These are phyloP conservation scores for Onychomys leucogaster DNA, from an alignment of 2,797 vertebrate species.

Conservation along the genomic window DNA sequence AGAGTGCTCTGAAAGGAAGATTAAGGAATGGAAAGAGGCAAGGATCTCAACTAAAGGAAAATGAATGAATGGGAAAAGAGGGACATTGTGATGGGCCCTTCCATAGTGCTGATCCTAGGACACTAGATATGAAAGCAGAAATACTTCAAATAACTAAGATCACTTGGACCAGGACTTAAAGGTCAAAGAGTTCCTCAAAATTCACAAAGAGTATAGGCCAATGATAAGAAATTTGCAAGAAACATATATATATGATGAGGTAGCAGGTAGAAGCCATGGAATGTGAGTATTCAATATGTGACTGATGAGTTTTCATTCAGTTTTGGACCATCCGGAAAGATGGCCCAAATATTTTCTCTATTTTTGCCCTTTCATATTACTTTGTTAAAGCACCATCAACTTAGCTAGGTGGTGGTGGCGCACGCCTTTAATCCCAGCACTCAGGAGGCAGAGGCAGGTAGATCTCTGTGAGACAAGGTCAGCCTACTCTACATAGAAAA, in stretches of 20 bases:
- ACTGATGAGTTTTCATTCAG: conserved; percentile 20
- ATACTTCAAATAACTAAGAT: background rate
- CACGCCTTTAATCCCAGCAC: background rate
- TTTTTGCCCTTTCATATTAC: background rate
- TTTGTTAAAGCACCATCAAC: background rate
- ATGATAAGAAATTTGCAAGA: background rate
- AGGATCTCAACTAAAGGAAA: background rate
- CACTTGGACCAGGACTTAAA: background rate
- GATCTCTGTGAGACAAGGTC: background rate
- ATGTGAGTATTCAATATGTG: background rate
- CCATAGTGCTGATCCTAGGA: background rate
- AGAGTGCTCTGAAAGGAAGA: background rate
- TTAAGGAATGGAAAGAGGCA: background rate
- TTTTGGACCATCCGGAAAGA: background rate
- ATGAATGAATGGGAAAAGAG: background rate
- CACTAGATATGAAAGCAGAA: background rate
- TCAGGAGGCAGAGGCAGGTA: background rate
- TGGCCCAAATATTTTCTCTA: background rate
- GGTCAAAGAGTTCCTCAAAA: background rate
- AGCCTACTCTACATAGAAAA: background rate
- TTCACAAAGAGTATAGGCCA: background rate
- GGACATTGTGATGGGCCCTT: background rate
- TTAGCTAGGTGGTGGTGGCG: background rate
- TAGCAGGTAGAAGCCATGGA: background rate
- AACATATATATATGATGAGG: background rate